These are phyloP conservation scores for Otus sunia DNA, from an alignment of 2,113 vertebrate species.

Conservation along the genomic window DNA sequence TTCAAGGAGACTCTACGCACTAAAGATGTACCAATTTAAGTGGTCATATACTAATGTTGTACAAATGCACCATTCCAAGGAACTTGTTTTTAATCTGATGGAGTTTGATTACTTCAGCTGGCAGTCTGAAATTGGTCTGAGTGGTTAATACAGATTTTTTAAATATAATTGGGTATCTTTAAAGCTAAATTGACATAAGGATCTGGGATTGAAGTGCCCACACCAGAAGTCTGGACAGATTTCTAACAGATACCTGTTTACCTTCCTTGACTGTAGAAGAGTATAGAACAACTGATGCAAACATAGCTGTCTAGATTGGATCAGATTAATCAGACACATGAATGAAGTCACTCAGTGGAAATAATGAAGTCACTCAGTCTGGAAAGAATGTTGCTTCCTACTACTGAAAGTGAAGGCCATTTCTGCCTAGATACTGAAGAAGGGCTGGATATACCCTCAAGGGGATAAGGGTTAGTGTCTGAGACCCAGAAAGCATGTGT, in stretches of 20 bases:
- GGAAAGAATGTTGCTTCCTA: not conserved
- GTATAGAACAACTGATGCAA: not conserved
- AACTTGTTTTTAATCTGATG: not conserved
- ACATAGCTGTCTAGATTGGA: not conserved
- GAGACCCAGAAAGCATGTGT: fast-evolving
- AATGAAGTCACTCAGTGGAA: not conserved
- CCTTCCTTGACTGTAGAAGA: not conserved
- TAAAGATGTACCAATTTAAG: not conserved
- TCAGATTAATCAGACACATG: not conserved
- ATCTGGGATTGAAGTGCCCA: not conserved
- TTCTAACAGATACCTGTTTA: not conserved
- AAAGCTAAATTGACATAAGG: not conserved
- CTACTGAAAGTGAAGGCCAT: not conserved
- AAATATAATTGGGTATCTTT: not conserved
- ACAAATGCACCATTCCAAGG: not conserved
- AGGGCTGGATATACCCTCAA: not conserved
- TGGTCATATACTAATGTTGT: not conserved
- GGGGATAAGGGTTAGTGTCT: not conserved
- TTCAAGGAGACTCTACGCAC: not conserved
- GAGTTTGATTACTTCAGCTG: not conserved
- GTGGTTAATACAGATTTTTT: not conserved
- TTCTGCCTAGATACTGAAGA: not conserved
- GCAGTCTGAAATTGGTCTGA: not conserved
- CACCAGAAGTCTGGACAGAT: not conserved
- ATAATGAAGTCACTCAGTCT: not conserved